Evolutionary conservation across 2,113 vertebrate species (phyloP).

Genomic region (Aptenodytes forsteri): DNA sequence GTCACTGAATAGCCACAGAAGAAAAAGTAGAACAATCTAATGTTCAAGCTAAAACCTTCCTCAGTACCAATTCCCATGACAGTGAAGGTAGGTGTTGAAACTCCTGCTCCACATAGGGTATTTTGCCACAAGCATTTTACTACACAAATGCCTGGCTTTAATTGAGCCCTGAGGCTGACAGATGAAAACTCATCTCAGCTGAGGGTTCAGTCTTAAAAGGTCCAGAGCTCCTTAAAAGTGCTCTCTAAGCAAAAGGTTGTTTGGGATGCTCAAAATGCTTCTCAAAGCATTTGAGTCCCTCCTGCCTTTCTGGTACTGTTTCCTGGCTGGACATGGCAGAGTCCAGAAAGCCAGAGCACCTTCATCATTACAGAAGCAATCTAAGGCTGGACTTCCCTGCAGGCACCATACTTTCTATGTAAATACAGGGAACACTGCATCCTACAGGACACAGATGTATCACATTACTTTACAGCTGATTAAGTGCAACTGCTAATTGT

Average conservation of each 20-base stretch:
- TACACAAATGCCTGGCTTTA: not conserved
- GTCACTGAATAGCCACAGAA: not conserved
- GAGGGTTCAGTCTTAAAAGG: not conserved
- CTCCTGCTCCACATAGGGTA: not conserved
- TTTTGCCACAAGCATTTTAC: not conserved
- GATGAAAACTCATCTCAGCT: not conserved
- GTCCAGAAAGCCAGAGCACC: not conserved
- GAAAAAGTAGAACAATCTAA: not conserved
- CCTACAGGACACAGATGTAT: not conserved
- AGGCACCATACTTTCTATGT: not conserved
- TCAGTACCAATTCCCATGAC: not conserved
- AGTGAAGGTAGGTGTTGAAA: not conserved
- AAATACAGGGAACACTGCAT: not conserved
- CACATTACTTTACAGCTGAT: not conserved
- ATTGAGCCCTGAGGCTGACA: not conserved
- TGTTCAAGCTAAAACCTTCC: not conserved
- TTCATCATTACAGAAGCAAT: not conserved
- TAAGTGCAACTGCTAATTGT: not conserved
- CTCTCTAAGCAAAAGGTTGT: not conserved
- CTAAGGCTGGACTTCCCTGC: not conserved
- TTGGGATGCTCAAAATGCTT: not conserved
- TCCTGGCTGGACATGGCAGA: not conserved
- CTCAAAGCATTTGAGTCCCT: not conserved
- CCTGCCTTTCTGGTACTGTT: not conserved
- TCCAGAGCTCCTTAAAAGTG: not conserved